Evolutionary conservation across 2,113 vertebrate genomes (phyloP).

Genomic region (Parus major): DNA sequence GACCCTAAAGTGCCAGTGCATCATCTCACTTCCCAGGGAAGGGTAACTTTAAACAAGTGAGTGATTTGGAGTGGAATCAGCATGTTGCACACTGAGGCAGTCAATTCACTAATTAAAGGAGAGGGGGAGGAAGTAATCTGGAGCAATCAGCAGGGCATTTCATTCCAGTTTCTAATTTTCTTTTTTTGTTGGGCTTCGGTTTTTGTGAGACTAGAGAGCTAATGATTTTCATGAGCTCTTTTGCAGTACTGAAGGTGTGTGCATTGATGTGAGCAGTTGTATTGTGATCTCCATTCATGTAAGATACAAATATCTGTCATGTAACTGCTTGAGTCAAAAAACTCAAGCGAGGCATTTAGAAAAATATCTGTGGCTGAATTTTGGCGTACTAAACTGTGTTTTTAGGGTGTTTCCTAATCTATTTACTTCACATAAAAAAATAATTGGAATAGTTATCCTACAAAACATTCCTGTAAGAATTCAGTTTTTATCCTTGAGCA

Average conservation of each 20-base stretch:
- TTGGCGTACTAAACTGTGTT: not conserved
- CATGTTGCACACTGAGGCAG: not conserved
- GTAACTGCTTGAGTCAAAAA: not conserved
- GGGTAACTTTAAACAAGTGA: not conserved
- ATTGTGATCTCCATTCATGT: not conserved
- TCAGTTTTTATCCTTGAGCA: not conserved
- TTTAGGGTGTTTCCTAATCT: not conserved
- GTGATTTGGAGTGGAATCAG: not conserved
- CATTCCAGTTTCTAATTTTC: not conserved
- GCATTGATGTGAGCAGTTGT: not conserved
- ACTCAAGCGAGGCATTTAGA: not conserved
- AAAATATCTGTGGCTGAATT: not conserved
- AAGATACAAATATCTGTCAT: not conserved
- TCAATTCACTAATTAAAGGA: slow-evolving; percentile 28
- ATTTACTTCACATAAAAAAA: not conserved
- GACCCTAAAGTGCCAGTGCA: not conserved
- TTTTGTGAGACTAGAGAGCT: not conserved
- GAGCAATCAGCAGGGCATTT: slow-evolving; percentile 46
- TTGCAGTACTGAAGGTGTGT: not conserved
- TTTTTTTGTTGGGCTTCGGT: slow-evolving; percentile 19
- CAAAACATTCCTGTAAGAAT: not conserved
- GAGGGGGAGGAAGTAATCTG: slow-evolving; percentile 2
- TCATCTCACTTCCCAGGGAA: not conserved
- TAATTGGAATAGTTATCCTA: not conserved
- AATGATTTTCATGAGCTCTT: not conserved